These are phyloP conservation scores for Anguilla obscura DNA, from an alignment of 2,797 vertebrate species.

Conservation along the genomic window DNA sequence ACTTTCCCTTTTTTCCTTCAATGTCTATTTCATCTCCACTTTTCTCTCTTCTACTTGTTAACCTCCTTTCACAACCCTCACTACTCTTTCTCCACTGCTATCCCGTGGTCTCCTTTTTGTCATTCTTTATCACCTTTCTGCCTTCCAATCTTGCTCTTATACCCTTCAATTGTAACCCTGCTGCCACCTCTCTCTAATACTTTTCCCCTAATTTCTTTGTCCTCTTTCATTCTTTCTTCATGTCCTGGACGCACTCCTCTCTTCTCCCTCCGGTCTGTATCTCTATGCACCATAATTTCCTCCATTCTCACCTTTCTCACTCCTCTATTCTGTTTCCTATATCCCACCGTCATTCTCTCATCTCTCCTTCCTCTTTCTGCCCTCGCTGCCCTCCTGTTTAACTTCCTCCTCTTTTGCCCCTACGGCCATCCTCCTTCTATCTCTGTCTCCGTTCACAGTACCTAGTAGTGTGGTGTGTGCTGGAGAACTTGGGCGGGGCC, in stretches of 20 bases:
- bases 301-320: background rate
- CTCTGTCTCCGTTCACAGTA: conserved; percentile 15
- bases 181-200: background rate
- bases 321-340: background rate
- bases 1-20: background rate
- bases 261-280: background rate
- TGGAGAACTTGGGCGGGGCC: conserved; percentile 14
- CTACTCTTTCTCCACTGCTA: background rate
- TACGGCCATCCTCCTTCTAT: background rate
- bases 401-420: background rate
- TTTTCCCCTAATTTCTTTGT: background rate
- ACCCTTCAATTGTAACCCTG: background rate
- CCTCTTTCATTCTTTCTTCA: conserved; percentile 8
- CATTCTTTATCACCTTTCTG: background rate
- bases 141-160: background rate
- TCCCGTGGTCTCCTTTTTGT: background rate
- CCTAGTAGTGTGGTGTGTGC: conserved; percentile 29
- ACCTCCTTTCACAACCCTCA: background rate
- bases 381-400: background rate
- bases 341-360: background rate
- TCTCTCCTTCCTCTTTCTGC: background rate
- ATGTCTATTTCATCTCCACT: background rate
- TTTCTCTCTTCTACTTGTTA: background rate
- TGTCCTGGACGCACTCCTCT: background rate
- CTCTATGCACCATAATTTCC: background rate